These are phyloP conservation scores for Cenopis cana DNA, from an alignment of 2,888 invertebrate species.

Conservation along the genomic window DNA sequence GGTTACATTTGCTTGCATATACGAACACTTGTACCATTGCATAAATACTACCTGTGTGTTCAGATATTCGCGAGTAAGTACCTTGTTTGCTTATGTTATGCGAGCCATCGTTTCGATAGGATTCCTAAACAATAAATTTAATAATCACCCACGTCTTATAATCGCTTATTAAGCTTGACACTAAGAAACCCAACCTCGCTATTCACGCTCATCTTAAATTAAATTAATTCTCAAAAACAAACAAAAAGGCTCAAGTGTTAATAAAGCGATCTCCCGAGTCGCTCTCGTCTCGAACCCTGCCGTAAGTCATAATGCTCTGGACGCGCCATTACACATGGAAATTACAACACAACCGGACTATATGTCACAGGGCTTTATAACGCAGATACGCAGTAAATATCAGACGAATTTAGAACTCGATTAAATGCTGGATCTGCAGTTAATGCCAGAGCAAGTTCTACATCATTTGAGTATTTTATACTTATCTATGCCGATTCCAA, in stretches of 20 bases:
- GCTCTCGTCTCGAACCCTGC: conserved; percentile 59
- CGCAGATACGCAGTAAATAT: conserved; percentile 75
- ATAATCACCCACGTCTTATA: background rate
- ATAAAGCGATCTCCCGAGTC: conserved; percentile 68
- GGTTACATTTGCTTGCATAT: too few species aligned
- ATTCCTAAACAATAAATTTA: background rate
- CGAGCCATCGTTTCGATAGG: background rate
- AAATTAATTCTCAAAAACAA: conserved; percentile 40
- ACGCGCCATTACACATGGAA: conserved; percentile 78
- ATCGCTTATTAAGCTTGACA: conserved; percentile 7
- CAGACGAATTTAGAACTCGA: conserved; percentile 59
- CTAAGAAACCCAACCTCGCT: conserved; percentile 16
- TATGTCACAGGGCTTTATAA: conserved; percentile 76
- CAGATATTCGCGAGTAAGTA: too few species aligned
- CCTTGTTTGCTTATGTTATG: too few species aligned
- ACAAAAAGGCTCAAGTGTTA: conserved; percentile 56
- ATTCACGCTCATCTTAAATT: conserved; percentile 31
- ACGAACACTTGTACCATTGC: too few species aligned
- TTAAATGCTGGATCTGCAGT: conserved; percentile 36
- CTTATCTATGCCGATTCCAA: background rate
- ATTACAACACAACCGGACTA: conserved; percentile 72
- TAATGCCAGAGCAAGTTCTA: conserved; percentile 8
- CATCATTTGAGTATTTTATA: conserved; percentile 1
- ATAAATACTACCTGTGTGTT: too few species aligned
- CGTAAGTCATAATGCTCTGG: conserved; percentile 69